Percentiles rank a stretch among this genome's conserved stretches.
These are phyloP conservation scores for Drosophila truncata DNA, from an alignment of 1,140 invertebrate species.

Conservation along the genomic window DNA sequence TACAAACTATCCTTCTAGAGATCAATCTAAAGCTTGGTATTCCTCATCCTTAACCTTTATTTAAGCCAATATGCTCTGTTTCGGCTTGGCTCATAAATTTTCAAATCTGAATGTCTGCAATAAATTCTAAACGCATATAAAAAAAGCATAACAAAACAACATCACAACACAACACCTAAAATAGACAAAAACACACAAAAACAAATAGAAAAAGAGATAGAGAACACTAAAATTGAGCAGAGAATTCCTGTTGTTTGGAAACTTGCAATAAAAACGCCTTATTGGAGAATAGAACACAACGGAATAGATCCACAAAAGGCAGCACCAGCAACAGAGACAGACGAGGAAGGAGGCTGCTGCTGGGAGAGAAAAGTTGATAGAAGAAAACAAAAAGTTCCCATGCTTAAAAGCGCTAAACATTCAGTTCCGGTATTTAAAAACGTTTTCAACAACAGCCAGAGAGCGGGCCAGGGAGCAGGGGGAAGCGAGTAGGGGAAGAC, in stretches of 20 bases:
- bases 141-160: conserved; percentile 48
- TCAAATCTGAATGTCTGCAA: conserved; percentile 75
- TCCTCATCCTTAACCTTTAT: background rate
- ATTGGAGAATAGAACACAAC: conserved; percentile 50
- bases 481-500: conserved; percentile 17
- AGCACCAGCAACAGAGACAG: conserved; percentile 21
- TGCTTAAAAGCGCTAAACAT: conserved; percentile 84
- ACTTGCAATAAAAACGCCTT: conserved; percentile 70
- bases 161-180: conserved; percentile 71
- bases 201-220: background rate
- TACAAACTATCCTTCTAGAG: background rate
- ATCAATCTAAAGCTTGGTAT: background rate
- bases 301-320: conserved; percentile 49
- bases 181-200: conserved; percentile 59
- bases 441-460: conserved; percentile 72
- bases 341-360: conserved; percentile 23
- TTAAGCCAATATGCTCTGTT: conserved; percentile 4
- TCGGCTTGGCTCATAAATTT: conserved; percentile 64
- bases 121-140: conserved; percentile 77
- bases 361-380: conserved; percentile 51
- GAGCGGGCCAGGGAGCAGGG: background rate
- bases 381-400: conserved; percentile 81
- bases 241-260: conserved; percentile 70
- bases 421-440: conserved; percentile 84
- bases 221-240: conserved; percentile 38